Base-by-base conservation (phyloP, 2,888 invertebrate species). In the Eilema sororculum region DNA sequence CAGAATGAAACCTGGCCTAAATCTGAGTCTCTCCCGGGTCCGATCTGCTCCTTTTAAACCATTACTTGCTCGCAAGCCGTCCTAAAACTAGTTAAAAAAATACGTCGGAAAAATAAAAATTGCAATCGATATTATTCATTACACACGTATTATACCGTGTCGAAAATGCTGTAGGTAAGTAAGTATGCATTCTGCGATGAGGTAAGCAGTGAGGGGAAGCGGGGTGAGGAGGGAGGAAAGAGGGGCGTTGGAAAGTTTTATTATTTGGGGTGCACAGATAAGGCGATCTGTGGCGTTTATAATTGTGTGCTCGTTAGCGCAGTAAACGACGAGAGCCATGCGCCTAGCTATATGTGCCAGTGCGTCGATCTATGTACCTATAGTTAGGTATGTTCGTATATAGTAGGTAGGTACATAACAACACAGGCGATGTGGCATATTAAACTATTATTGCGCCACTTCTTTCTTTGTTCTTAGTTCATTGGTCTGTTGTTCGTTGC, bases 91-190 rank as follows among this genome's bases (percentile, higher is more conserved):
- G 33, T 13, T 16, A 41, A 9, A 9, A 52, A 46, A 46, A 46
- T 6, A 46, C 12, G 1, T 37, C 10, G 16, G n/a, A 20, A 52
- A 20, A 46, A 46, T 20, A 46, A 6, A 20, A 52, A n/a, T 9
- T 60, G 30, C 60, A 60, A 30, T 33, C 28, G 28, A 30, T n/a
- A 60, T 58, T 67, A 56, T 58, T 78, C 65, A 72, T 72, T 78
- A 74, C 69, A 74, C 77, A 69, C 77, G 41, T 78, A 76, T 74
- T 68, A 68, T 70, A 72, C 66, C 74, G 77, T 72, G 70, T 70
- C 75, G 65, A 56, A 65, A 71, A 58, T 58, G 28, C 69, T 60
- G 68, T 60, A 46, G 20, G 37, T 60, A 56, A 22, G 37, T 60
- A 56, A 22, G 28, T 63, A 16, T 63, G 57, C 28, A 58, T 58